These are phyloP conservation scores for Incurvaria masculella DNA, from an alignment of 2,888 invertebrate species.

Conservation along the genomic window DNA sequence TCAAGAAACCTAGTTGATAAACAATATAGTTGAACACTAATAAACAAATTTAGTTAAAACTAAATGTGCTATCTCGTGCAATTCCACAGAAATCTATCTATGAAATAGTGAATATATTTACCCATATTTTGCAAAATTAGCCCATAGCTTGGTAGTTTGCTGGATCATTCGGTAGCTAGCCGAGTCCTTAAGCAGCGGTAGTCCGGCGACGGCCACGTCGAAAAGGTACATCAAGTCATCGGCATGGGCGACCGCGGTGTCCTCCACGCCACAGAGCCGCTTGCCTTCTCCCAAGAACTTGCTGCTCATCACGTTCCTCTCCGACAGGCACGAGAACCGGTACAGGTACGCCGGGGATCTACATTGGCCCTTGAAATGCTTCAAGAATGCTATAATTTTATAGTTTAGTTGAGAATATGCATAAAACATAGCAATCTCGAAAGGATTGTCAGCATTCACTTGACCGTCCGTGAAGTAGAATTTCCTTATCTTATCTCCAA, in stretches of 20 bases:
- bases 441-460: constrained; percentile 7
- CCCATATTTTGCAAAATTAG: constrained; percentile 39
- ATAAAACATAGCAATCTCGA: not conserved
- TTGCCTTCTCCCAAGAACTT: constrained; percentile 16
- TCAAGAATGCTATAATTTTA: not conserved
- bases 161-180: constrained; percentile 26
- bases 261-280: constrained; percentile 15
- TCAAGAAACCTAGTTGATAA: no score
- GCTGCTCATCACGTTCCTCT: constrained; percentile 24
- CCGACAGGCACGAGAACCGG: constrained; percentile 29
- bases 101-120: no score
- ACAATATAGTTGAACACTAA: no score
- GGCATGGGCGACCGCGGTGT: constrained; percentile 23
- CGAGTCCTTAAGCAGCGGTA: constrained; percentile 20
- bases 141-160: constrained; percentile 30
- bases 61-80: no score
- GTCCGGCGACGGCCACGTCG: constrained; percentile 15
- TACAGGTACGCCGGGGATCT: constrained; percentile 23
- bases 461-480: constrained; percentile 25
- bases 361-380: not conserved
- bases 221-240: constrained; percentile 33
- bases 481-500: constrained; percentile 24
- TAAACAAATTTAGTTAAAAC: no score
- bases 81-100: no score
- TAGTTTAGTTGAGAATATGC: not conserved